Evolutionary conservation across 2,113 vertebrate species (phyloP), one percentile per base, ranked within the genome.

Genomic region (Emydura subglobosa): DNA sequence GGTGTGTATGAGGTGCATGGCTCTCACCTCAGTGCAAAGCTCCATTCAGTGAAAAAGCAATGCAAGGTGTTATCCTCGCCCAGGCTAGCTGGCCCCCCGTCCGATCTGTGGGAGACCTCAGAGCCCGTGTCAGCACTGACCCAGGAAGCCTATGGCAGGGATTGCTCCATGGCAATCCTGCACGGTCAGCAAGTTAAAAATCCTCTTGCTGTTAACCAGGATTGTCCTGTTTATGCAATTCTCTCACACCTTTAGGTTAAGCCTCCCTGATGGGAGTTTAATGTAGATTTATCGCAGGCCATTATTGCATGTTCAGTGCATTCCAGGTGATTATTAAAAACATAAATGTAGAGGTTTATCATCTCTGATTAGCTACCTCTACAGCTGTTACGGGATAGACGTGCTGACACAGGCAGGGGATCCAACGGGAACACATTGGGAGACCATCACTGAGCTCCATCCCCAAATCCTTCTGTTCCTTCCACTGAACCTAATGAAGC

Each of bases 181-280:
- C 21, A 2, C 27, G 44, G 49, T 29, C 82, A 17, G 34, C 5
- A 22, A 22, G 13, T 80, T 74, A 53, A 72, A 47, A 54, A 79
- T 24, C 57, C 42, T 47, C 57, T 85, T 47, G 22, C 54, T 27
- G 24, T 83, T 50, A 47, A 49, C 29, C 47, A 19, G 21, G 19
- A n/a, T 55, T 74, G 72, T 74, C 42, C 83, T 54, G 49, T 91
- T 86, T 86, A 84, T 86, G 80, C 79, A 74, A 82, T 59, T 82
- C 78, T 91, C 81, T 79, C 85, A 59, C 80, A 59, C 47, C 47
- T 44, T 80, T 82, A 90, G 44, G 82, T 61, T 22, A 7, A 57
- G 79, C 81, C 80, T 81, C 78, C 90, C 90, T 17, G 16, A 59
- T 86, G 90, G 79, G 90, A 86, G 72, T 91, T 91, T 91, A 91